A percentile compares a stretch with the other conserved stretches of the same genome.
phyloP scores from a whole-genome alignment of 2,888 invertebrate genomes.

The Celastrina argiolus region DNA sequence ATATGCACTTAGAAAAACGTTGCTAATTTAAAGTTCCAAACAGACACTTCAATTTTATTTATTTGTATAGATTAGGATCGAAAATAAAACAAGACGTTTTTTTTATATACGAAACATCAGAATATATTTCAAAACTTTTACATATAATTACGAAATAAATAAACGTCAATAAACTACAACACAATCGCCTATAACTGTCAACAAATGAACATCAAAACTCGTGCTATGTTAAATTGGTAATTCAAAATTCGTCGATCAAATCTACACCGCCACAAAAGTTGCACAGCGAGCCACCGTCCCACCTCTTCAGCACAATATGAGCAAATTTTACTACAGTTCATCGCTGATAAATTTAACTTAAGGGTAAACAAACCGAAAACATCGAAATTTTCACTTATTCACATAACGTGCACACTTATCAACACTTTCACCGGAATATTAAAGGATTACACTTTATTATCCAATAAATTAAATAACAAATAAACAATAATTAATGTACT shows the following conservation, averaged over 20 bases:
- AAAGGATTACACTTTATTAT: too few relatives aligned
- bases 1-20: too few relatives aligned
- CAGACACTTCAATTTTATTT: too few relatives aligned
- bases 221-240: conserved; percentile 9
- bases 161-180: conserved; percentile 39
- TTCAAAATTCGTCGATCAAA: conserved; percentile 19
- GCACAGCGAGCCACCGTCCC: neutral
- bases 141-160: conserved; percentile 55
- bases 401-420: too few relatives aligned
- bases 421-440: too few relatives aligned
- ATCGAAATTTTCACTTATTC: too few relatives aligned
- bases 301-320: neutral
- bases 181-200: conserved; percentile 24
- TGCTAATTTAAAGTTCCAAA: too few relatives aligned
- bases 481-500: too few relatives aligned
- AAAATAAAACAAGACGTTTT: conserved; percentile 45
- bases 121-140: conserved; percentile 72
- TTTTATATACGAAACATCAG: conserved; percentile 69
- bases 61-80: neutral
- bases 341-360: too few relatives aligned
- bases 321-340: too few relatives aligned
- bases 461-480: too few relatives aligned
- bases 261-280: neutral
- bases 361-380: too few relatives aligned
- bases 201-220: conserved; percentile 19